A percentile compares a stretch with the other conserved stretches of the same genome.
Evolutionary conservation across 2,113 vertebrate species (phyloP).

Genomic region (Okapia johnstoni): DNA sequence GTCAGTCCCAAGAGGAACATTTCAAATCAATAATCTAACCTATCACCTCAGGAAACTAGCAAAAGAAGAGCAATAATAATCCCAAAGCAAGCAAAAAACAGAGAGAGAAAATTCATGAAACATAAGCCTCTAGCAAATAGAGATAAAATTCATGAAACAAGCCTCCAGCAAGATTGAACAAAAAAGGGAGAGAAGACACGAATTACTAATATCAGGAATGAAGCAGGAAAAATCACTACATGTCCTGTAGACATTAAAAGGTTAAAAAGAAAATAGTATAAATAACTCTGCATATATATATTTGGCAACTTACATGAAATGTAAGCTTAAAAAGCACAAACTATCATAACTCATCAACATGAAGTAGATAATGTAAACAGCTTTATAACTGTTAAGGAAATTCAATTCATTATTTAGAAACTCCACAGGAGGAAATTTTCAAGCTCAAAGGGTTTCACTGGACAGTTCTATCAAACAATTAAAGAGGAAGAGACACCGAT

Average conservation of each 20-base stretch:
- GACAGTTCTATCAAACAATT: neutral
- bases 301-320: neutral
- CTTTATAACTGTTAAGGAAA: neutral
- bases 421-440: neutral
- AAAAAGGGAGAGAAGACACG: neutral
- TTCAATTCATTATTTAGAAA: neutral
- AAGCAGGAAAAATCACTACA: neutral
- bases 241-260: neutral
- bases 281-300: neutral
- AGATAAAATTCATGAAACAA: neutral
- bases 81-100: neutral
- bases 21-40: neutral
- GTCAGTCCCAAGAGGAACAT: neutral
- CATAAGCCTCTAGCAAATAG: neutral
- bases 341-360: neutral
- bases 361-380: neutral
- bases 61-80: slow-evolving; percentile 8
- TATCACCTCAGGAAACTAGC: neutral
- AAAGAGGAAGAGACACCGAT: neutral
- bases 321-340: neutral
- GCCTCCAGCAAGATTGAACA: neutral
- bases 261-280: neutral
- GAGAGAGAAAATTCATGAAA: neutral
- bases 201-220: neutral
- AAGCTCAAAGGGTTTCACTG: neutral